Evolutionary conservation across 2,888 invertebrate genomes (phyloP).

Genomic region (Plebejus melissa): DNA sequence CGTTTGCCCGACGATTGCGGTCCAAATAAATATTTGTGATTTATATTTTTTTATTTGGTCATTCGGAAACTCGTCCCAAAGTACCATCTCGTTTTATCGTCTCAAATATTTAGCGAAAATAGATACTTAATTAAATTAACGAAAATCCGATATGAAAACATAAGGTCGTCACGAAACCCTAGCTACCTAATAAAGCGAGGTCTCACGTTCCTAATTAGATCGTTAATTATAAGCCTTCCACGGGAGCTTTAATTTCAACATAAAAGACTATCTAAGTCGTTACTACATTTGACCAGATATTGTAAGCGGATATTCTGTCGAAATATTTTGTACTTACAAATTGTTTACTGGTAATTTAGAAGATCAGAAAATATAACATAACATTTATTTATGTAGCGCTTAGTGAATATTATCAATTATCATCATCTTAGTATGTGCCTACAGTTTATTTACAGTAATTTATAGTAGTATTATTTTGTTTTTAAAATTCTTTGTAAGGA

Average conservation of each 20-base stretch:
- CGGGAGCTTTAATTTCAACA: constrained; percentile 72
- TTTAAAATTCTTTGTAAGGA: no score
- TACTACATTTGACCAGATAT: constrained; percentile 62
- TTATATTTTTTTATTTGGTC: not conserved
- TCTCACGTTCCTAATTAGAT: constrained; percentile 76
- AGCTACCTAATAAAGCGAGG: constrained; percentile 68
- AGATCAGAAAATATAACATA: not conserved
- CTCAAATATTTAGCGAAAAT: constrained; percentile 49
- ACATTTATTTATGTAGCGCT: not conserved
- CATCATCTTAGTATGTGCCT: no score
- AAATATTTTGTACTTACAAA: constrained; percentile 4
- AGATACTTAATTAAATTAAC: constrained; percentile 73
- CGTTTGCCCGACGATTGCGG: not conserved
- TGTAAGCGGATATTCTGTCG: constrained; percentile 48
- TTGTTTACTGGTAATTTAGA: not conserved
- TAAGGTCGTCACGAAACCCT: constrained; percentile 61
- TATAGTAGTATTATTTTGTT: no score
- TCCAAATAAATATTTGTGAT: not conserved
- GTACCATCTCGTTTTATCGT: constrained; percentile 35
- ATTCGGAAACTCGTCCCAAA: not conserved
- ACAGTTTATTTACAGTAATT: no score
- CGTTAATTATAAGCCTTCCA: constrained; percentile 76
- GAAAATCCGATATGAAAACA: constrained; percentile 71
- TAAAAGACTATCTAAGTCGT: constrained; percentile 59
- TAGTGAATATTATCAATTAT: not conserved